These are phyloP conservation scores for Bos taurus DNA, from an alignment of 2,113 vertebrate genomes.

Conservation along the genomic window ARS-UCD2.0 NC_037349.1:29156001-29156500, in stretches of 20 bases:
- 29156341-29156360: not conserved
- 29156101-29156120: not conserved
- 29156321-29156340: not conserved
- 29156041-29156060: not conserved
- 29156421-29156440: not conserved
- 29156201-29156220: not conserved
- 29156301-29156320: not conserved
- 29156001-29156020: not conserved
- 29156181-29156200: not conserved
- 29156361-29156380: not conserved
- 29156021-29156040: not conserved
- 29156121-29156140: not conserved
- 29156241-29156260: not conserved
- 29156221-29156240: not conserved
- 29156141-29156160: not conserved
- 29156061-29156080: not conserved
- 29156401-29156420: not conserved
- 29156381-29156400: not conserved
- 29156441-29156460: not conserved
- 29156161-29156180: not conserved
- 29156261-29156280: not conserved
- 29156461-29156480: not conserved
- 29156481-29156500: not conserved
- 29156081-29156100: not conserved
- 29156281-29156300: not conserved